Base-by-base conservation (phyloP, 2,888 invertebrate species). In the Pherbina coryleti region DNA sequence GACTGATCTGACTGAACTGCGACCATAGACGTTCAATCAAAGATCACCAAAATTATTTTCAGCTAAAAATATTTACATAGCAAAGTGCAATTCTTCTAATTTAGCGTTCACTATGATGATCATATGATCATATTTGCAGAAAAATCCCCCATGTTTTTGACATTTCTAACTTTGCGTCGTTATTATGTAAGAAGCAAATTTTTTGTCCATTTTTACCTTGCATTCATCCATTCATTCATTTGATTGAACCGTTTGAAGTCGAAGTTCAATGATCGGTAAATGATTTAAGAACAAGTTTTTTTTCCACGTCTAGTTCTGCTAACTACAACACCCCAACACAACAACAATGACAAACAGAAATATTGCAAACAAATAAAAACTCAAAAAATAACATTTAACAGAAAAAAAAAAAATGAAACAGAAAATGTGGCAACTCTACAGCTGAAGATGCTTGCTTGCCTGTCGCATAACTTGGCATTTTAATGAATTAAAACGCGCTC, bases 261-360 rank as follows among this genome's bases (percentile, higher is more conserved):
- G 55, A 60, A 76, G 79, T 79, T 78, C 79, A 80, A 71, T 72
- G 79, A 72, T 64, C 79, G 78, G 14, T 66, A 78, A 78, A 79
- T 79, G 79, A 60, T 72, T 75, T 73, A 77, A 74, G 57, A 7
- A 51, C 51, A 49, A 22, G 11, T 19, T 49, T 44, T 60, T 60
- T 34, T 51, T 34, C 34, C 66, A 49, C 28, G 37, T 37, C 34
- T 22, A 22, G 5, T 49, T 22, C 25, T 31, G 22, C 22, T n/a
- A 22, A 7, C 19, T 28, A 49, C 51, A 51, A 22, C 9, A 28
- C 37, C 44, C 9, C 34, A 31, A 31, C n/a, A n/a, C 34, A 17
- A 28, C 37, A 31, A 1, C 14, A 17, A 34, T 37, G 44, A 64
- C 37, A 44, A 64, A 37, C n/a, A 74, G 60, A 37, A 19, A 53